phyloP scores from a whole-genome alignment of 2,797 vertebrate genomes.

The Lithobates sylvaticus region DNA sequence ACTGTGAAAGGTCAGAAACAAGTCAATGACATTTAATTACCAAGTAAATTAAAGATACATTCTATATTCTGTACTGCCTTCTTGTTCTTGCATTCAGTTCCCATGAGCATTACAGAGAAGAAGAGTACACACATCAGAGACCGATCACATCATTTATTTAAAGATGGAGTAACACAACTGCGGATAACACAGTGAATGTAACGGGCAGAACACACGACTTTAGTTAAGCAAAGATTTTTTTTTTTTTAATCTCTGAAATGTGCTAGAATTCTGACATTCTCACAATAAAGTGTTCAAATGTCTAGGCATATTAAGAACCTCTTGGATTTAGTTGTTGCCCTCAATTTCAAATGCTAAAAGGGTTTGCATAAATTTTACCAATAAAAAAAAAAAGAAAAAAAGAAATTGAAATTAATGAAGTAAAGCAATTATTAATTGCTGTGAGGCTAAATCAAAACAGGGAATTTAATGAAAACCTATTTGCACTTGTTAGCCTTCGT shows the following conservation, averaged over 20 bases:
- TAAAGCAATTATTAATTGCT: background rate
- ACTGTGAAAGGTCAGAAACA: constrained; percentile 57
- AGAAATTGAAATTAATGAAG: background rate
- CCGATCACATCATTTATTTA: constrained; percentile 56
- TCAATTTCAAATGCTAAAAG: background rate
- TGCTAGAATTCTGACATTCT: background rate
- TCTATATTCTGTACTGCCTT: constrained; percentile 40
- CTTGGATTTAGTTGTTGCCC: background rate
- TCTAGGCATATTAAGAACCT: background rate
- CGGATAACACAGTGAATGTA: constrained; percentile 36
- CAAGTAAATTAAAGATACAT: constrained; percentile 59
- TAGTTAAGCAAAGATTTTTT: background rate
- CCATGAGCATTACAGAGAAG: constrained; percentile 35
- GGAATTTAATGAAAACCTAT: background rate
- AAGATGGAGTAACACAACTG: constrained; percentile 19
- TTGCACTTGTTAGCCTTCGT: too few species aligned
- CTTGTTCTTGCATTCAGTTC: constrained; percentile 34
- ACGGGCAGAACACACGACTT: constrained; percentile 12
- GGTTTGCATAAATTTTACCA: background rate
- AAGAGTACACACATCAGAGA: constrained; percentile 41
- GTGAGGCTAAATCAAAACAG: background rate
- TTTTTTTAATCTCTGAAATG: background rate
- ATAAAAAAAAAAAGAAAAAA: too few species aligned
- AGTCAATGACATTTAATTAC: constrained; percentile 61
- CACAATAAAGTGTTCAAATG: background rate